These are phyloP conservation scores for Thereva nobilitata DNA, from an alignment of 2,888 invertebrate species.

Conservation along the genomic window DNA sequence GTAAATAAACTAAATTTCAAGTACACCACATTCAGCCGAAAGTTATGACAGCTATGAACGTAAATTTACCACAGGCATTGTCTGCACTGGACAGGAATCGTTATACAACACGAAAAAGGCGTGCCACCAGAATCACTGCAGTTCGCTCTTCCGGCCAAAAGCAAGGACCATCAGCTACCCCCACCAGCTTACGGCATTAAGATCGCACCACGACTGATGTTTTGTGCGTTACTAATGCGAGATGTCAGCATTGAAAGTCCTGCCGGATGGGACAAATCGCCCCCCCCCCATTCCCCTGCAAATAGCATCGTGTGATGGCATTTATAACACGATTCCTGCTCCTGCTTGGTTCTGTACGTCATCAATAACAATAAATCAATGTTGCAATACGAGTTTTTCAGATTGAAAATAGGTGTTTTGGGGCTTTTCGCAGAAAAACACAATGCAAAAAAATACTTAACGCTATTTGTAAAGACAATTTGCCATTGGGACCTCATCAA, in stretches of 20 bases:
- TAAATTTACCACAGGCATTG: constrained; percentile 28
- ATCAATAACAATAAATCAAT: too few relatives aligned
- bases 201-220: neutral
- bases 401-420: too few relatives aligned
- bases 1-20: too few relatives aligned
- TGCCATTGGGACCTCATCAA: too few relatives aligned
- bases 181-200: neutral
- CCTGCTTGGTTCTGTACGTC: too few relatives aligned
- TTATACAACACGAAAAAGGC: constrained; percentile 24
- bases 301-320: too few relatives aligned
- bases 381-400: too few relatives aligned
- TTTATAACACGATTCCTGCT: too few relatives aligned
- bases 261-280: constrained; percentile 6
- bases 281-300: neutral
- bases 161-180: constrained; percentile 1
- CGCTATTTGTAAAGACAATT: too few relatives aligned
- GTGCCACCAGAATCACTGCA: constrained; percentile 16
- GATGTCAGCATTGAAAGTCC: constrained; percentile 8
- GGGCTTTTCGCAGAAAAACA: too few relatives aligned
- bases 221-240: constrained; percentile 16
- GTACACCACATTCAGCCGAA: neutral
- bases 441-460: too few relatives aligned
- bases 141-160: neutral
- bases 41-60: constrained; percentile 33
- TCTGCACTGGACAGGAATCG: constrained; percentile 27